phyloP scores from a whole-genome alignment of 2,888 invertebrate species.

The Chrysodeixis includens region DNA sequence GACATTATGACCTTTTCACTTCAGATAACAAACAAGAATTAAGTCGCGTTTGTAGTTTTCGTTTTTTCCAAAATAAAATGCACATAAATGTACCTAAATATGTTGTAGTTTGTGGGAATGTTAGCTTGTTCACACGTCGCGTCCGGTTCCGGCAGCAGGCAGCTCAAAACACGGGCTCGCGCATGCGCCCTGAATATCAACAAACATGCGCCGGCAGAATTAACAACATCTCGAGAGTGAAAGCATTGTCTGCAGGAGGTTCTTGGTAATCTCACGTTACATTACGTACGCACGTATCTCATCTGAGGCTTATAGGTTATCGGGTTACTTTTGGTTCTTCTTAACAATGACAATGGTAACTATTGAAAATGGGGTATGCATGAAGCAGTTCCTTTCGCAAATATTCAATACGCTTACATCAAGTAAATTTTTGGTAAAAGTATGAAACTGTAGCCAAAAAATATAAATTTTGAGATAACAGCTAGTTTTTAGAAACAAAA shows the following conservation, averaged over 20 bases:
- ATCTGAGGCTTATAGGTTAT: not conserved
- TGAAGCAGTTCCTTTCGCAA: too few species aligned
- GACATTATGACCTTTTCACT: not conserved
- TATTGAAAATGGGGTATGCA: not conserved
- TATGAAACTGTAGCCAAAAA: too few species aligned
- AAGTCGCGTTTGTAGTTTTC: not conserved
- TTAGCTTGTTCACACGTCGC: constrained; percentile 2
- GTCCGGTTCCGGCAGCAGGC: constrained; percentile 1
- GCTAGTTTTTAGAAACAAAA: too few species aligned
- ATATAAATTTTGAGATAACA: too few species aligned
- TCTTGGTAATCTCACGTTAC: not conserved
- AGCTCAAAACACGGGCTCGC: not conserved
- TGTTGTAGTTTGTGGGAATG: not conserved
- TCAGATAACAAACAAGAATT: not conserved
- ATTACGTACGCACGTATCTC: not conserved
- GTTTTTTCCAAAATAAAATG: not conserved
- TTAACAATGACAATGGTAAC: not conserved
- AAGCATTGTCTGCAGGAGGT: not conserved
- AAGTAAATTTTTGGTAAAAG: too few species aligned
- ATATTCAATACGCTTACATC: not conserved
- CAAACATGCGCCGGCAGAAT: not conserved
- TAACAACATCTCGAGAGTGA: constrained; percentile 1
- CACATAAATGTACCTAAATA: not conserved
- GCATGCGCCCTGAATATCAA: constrained; percentile 8
- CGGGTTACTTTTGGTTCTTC: not conserved